phyloP scores from a whole-genome alignment of 2,888 invertebrate species.

The Chydorus sphaericus region DNA sequence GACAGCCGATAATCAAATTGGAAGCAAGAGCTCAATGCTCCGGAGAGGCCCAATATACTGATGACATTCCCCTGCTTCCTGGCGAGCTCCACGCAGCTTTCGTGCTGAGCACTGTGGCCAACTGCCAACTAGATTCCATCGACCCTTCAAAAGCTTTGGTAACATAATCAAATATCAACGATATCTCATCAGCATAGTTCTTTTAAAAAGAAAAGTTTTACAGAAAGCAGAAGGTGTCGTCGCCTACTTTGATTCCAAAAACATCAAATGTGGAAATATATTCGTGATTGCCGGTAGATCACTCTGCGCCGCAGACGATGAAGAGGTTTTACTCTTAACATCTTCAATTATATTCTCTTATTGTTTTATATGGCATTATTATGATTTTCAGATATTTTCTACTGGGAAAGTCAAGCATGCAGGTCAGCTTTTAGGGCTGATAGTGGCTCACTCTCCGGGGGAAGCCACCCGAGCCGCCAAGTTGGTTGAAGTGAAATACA shows the following conservation, averaged over 20 bases:
- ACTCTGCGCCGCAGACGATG: not conserved
- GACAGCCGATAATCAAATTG: slow-evolving; percentile 54
- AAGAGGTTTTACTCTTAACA: slow-evolving; percentile 13
- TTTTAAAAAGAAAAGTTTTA: not conserved
- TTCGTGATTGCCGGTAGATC: not conserved
- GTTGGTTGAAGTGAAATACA: slow-evolving; percentile 28
- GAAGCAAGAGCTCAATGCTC: slow-evolving; percentile 48
- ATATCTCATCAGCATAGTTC: too few relatives aligned
- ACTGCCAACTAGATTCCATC: slow-evolving; percentile 42
- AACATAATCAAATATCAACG: too few relatives aligned
- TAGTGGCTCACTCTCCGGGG: slow-evolving; percentile 26
- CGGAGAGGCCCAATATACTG: slow-evolving; percentile 59
- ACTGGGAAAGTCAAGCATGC: slow-evolving; percentile 25
- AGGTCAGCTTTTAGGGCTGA: slow-evolving; percentile 30
- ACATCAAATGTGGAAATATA: not conserved
- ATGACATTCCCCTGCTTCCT: slow-evolving; percentile 49
- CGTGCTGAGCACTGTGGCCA: slow-evolving; percentile 43
- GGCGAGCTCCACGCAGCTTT: slow-evolving; percentile 57
- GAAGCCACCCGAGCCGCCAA: slow-evolving; percentile 25
- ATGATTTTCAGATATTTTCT: slow-evolving; percentile 24
- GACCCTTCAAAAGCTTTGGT: slow-evolving; percentile 51
- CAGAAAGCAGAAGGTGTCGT: slow-evolving; percentile 6
- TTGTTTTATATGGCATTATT: not conserved
- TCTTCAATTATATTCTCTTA: too few relatives aligned
- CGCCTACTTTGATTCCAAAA: slow-evolving; percentile 8